Conservation (phyloP, 2,797 vertebrate genomes). For the Vespertilio murinus region DNA sequence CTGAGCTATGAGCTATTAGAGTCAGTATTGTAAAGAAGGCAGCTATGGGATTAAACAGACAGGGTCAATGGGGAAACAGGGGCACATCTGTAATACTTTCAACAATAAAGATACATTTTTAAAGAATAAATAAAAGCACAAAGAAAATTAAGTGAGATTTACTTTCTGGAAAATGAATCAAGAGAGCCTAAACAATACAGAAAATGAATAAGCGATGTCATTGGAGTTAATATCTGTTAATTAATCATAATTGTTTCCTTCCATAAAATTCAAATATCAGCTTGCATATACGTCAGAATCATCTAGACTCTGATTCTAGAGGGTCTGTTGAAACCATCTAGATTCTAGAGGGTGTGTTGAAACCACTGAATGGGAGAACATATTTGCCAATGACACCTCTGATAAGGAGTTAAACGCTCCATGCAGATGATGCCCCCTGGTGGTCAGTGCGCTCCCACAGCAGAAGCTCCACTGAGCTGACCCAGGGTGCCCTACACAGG, state of each 20-base stretch:
- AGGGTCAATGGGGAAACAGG: too few species aligned
- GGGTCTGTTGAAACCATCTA: too few species aligned
- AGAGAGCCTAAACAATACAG: not conserved
- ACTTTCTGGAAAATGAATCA: not conserved
- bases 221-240: not conserved
- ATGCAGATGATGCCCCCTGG: too few species aligned
- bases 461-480: too few species aligned
- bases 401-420: not conserved
- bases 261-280: not conserved
- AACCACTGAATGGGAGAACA: not conserved
- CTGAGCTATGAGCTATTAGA: not conserved
- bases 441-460: too few species aligned
- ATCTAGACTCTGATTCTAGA: too few species aligned
- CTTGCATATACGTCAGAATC: too few species aligned
- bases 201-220: not conserved
- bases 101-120: too few species aligned
- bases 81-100: too few species aligned
- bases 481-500: too few species aligned
- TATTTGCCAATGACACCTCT: not conserved
- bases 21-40: not conserved
- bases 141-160: not conserved
- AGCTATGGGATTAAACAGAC: not conserved
- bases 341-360: too few species aligned
- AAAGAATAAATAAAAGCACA: not conserved
- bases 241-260: not conserved